Base-by-base conservation (phyloP, 2,888 invertebrate species). In the Lacanobia oleracea region DNA sequence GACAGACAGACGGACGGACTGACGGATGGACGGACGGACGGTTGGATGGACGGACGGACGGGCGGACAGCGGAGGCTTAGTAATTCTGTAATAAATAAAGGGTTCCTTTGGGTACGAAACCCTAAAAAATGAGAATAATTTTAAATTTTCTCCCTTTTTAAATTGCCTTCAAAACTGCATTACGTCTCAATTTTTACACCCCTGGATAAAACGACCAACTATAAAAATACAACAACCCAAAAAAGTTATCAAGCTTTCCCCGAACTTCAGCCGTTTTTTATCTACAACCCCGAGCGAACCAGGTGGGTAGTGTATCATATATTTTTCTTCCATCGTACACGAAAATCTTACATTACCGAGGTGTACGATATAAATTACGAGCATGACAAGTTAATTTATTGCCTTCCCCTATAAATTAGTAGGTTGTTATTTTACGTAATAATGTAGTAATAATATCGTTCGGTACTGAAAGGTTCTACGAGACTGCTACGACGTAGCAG, bases 311-410 rank as follows among this genome's bases (percentile, higher is more conserved):
- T 69, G 33, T 59, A 51, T 66, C 18, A 68, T 63, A 69, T 69
- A 79, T 73, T 66, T 77, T 78, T 80, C 66, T 64, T 14, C 51
- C 21, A 63, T 7, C 63, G 56, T 37, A 54, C 60, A 78, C 64
- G 83, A 78, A 73, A 79, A 69, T 78, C 66, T 78, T 73, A 69
- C 60, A 73, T 82, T 50, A 73, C 82, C 54, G 79, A 78, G 79
- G 68, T 78, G 68, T 78, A 64, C 66, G 60, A 73, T 63, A 82
- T 80, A 82, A 80, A 82, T 80, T 54, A 78, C 69, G 37, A 54
- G 53, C 74, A 63, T 77, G 74, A 82, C 79, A 78, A 67, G 66
- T 66, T 78, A 73, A 80, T 80, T 80, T 82, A 80, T 78, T 74
- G 67, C 82, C 78, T 72, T 79, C 65, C 62, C 51, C 65, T 60